These are phyloP conservation scores for Acanthosoma haemorrhoidale DNA, from an alignment of 2,888 invertebrate species.

Conservation along the genomic window DNA sequence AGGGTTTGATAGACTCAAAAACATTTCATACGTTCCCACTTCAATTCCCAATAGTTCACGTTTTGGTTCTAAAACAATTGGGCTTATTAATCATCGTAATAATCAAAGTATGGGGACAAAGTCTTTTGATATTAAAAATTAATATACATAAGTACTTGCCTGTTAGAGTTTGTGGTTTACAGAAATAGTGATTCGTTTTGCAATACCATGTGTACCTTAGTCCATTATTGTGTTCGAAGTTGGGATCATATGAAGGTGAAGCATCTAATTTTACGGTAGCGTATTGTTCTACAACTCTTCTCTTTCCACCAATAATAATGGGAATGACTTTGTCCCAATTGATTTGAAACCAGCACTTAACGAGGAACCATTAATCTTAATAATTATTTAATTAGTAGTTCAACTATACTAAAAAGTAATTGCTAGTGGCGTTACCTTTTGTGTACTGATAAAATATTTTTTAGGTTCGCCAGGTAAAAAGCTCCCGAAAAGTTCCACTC, in stretches of 20 bases:
- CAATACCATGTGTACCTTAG: slow-evolving; percentile 2
- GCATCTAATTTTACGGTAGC: background rate
- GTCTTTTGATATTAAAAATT: background rate
- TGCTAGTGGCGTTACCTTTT: background rate
- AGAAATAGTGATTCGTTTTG: background rate
- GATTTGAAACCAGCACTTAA: slow-evolving; percentile 9
- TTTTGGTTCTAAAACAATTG: background rate
- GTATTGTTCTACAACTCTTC: background rate
- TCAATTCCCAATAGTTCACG: background rate
- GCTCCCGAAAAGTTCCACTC: background rate
- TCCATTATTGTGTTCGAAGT: background rate
- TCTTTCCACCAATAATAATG: background rate
- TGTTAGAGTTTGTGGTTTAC: background rate
- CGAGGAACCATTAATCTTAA: background rate
- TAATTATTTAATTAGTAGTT: too few relatives aligned
- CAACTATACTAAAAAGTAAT: too few relatives aligned
- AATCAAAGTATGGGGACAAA: background rate
- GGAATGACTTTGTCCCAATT: background rate
- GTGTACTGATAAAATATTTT: background rate
- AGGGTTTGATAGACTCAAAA: background rate
- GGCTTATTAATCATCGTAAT: too few relatives aligned
- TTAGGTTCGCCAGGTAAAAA: background rate
- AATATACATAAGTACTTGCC: background rate
- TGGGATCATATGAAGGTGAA: background rate
- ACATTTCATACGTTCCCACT: background rate